phyloP scores from a whole-genome alignment of 2,113 vertebrate species.

The Hyperopisus bebe region DNA sequence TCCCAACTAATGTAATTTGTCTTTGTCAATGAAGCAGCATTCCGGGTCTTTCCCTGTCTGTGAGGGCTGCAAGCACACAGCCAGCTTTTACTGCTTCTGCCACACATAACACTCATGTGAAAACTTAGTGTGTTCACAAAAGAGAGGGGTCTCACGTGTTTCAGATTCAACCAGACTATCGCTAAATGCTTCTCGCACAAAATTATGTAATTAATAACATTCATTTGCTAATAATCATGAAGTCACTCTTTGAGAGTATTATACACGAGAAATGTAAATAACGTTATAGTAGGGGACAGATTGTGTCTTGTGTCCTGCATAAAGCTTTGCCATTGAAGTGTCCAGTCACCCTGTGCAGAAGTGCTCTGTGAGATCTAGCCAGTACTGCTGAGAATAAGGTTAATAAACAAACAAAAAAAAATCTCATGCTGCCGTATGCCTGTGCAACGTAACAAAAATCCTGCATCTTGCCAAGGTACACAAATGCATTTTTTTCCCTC shows the following conservation, averaged over 20 bases:
- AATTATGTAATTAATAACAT: not conserved
- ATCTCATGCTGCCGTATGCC: conserved; percentile 12
- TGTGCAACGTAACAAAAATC: conserved; percentile 33
- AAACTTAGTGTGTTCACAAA: conserved; percentile 26
- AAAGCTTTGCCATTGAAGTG: not conserved
- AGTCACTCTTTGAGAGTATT: not conserved
- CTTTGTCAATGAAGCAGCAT: conserved; percentile 63
- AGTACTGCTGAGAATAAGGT: not conserved
- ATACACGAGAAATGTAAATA: not conserved
- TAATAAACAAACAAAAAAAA: not conserved
- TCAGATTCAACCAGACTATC: not conserved
- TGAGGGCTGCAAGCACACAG: conserved; percentile 50
- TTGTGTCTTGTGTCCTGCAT: not conserved
- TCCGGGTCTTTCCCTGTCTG: conserved; percentile 59
- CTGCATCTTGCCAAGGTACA: conserved; percentile 79
- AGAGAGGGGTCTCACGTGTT: not conserved
- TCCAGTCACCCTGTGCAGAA: not conserved
- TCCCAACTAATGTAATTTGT: conserved; percentile 66
- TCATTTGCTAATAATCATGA: not conserved
- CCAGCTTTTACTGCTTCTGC: conserved; percentile 58
- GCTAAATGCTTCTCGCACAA: not conserved
- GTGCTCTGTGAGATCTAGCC: conserved; percentile 6
- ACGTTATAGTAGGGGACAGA: not conserved
- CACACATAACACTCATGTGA: conserved; percentile 59
- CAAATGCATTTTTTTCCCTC: conserved; percentile 77